A percentile compares a stretch with the other conserved stretches of the same genome.
These are phyloP conservation scores for Chelonia mydas DNA, from an alignment of 2,797 vertebrate genomes.

Conservation along the genomic window DNA sequence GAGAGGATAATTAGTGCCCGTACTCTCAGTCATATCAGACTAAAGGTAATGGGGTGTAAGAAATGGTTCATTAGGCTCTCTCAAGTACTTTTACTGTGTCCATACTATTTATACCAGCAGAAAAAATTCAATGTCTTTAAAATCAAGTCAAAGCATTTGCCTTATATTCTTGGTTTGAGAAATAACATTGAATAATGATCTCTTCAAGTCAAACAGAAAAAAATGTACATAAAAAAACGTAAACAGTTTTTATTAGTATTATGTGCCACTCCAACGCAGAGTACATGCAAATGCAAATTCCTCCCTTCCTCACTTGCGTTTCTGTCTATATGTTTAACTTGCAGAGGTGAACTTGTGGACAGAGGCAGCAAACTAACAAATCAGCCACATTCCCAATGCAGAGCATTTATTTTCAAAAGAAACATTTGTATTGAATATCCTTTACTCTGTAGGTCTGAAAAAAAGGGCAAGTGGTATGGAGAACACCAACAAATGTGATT, in stretches of 20 bases:
- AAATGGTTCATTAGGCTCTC: slow-evolving; percentile 87
- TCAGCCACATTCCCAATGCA: not conserved
- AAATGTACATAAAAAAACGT: slow-evolving; percentile 59
- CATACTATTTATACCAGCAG: slow-evolving; percentile 87
- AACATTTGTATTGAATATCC: not conserved
- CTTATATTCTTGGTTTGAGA: slow-evolving; percentile 77
- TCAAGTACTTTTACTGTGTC: slow-evolving; percentile 87
- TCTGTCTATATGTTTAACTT: slow-evolving; percentile 14
- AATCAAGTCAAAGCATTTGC: slow-evolving; percentile 80
- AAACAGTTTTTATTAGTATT: slow-evolving; percentile 65
- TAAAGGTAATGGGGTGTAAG: slow-evolving; percentile 89
- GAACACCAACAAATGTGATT: slow-evolving; percentile 7
- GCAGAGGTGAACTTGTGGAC: not conserved
- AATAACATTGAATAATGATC: slow-evolving; percentile 78
- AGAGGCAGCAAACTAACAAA: slow-evolving; percentile 37
- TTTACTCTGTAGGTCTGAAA: slow-evolving; percentile 16
- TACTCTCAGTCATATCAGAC: slow-evolving; percentile 87
- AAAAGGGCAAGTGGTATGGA: slow-evolving; percentile 11
- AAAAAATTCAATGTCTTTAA: slow-evolving; percentile 83
- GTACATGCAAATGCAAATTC: slow-evolving; percentile 44
- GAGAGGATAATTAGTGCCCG: slow-evolving; percentile 85
- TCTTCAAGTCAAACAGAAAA: slow-evolving; percentile 74
- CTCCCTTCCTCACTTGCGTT: slow-evolving; percentile 44
- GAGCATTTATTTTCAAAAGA: slow-evolving; percentile 40
- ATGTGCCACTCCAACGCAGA: not conserved